Percentiles rank a stretch among this genome's conserved stretches.
These are phyloP conservation scores for Drosophila truncata DNA, from an alignment of 1,140 invertebrate species.

Conservation along the genomic window DNA sequence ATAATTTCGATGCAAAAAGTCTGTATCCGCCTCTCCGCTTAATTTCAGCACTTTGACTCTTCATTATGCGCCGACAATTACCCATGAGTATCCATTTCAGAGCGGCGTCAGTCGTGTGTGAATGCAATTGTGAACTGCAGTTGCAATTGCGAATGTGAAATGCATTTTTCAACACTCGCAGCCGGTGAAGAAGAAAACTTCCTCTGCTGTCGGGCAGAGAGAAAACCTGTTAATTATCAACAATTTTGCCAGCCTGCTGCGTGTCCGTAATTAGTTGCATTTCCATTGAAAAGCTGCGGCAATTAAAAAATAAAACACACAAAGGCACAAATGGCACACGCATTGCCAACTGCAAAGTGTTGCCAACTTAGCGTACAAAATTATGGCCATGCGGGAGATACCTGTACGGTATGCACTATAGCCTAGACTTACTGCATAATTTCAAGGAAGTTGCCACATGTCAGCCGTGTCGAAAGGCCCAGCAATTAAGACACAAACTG, in stretches of 20 bases:
- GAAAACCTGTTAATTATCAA: conserved; percentile 83
- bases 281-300: conserved; percentile 76
- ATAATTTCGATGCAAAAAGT: conserved; percentile 14
- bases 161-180: conserved; percentile 73
- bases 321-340: conserved; percentile 54
- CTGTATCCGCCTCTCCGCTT: conserved; percentile 7
- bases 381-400: conserved; percentile 53
- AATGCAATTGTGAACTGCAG: conserved; percentile 53
- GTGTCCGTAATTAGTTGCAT: conserved; percentile 76
- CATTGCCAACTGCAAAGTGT: conserved; percentile 76
- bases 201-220: conserved; percentile 30
- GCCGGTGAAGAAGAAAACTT: conserved; percentile 47
- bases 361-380: conserved; percentile 83
- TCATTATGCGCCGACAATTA: conserved; percentile 64
- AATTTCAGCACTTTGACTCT: conserved; percentile 71
- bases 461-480: conserved; percentile 37
- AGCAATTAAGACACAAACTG: conserved; percentile 49
- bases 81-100: conserved; percentile 31
- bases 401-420: conserved; percentile 3
- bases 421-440: background rate
- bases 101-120: conserved; percentile 46
- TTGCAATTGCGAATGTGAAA: conserved; percentile 42
- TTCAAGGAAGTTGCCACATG: conserved; percentile 39
- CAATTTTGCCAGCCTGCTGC: conserved; percentile 72
- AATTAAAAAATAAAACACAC: conserved; percentile 70